A percentile compares a stretch with the other conserved stretches of the same genome.
phyloP scores from a whole-genome alignment of 2,113 vertebrate genomes.

The Microcebus murinus region DNA sequence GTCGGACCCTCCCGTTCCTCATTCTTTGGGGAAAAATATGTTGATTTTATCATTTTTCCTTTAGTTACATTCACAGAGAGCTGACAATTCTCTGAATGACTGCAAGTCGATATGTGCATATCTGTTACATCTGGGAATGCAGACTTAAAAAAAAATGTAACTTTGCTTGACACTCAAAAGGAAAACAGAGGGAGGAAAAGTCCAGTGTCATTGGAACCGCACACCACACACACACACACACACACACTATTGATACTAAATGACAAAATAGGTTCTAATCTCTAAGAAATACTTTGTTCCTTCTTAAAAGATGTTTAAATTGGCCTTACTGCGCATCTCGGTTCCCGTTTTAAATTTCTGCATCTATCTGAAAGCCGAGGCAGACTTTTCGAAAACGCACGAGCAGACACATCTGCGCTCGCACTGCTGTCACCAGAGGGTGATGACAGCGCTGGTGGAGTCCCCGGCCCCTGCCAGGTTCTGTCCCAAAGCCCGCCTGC shows the following conservation, averaged over 20 bases:
- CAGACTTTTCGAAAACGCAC: neutral
- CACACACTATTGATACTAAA: neutral
- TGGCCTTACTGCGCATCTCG: neutral
- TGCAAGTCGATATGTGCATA: neutral
- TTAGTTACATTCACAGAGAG: neutral
- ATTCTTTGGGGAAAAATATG: neutral
- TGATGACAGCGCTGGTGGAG: rapidly evolving
- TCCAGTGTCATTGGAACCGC: neutral
- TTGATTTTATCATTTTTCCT: constrained; percentile 41
- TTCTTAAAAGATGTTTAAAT: constrained; percentile 27
- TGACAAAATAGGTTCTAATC: neutral
- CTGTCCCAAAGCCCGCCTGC: neutral
- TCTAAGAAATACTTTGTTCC: neutral
- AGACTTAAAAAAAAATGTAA: constrained; percentile 44
- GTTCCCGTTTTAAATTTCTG: constrained; percentile 5
- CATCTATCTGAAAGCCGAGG: neutral
- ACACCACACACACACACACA: too few relatives aligned
- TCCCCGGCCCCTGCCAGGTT: neutral
- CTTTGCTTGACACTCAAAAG: neutral
- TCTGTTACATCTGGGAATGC: neutral
- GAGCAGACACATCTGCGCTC: neutral
- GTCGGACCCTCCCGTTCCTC: neutral
- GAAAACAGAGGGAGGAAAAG: neutral
- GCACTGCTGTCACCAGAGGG: neutral
- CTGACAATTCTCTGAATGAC: neutral